Evolutionary conservation across 2,113 vertebrate genomes (phyloP).

Genomic region (Osmerus eperlanus): DNA sequence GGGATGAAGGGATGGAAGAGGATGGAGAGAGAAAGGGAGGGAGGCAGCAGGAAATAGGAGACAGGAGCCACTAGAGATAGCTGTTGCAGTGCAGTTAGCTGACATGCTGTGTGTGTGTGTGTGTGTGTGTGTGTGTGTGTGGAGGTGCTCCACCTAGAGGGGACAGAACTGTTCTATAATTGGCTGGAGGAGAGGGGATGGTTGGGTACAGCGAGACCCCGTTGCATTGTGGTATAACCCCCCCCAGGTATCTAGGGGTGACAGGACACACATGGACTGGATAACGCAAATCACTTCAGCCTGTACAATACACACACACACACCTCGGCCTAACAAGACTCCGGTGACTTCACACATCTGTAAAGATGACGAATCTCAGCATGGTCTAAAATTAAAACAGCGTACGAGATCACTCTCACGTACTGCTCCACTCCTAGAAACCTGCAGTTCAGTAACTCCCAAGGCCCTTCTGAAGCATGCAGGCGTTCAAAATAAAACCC

Average conservation of each 20-base stretch:
- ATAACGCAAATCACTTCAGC: constrained; percentile 68
- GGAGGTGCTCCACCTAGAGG: constrained; percentile 34
- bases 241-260: constrained; percentile 51
- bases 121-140: constrained; percentile 4
- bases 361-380: constrained; percentile 63
- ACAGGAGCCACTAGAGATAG: no score
- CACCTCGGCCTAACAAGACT: constrained; percentile 70
- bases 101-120: constrained; percentile 19
- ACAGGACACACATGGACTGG: constrained; percentile 52
- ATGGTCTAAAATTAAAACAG: constrained; percentile 67
- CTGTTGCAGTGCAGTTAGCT: constrained; percentile 9
- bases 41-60: no score
- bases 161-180: constrained; percentile 49
- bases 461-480: no score
- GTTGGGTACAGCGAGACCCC: constrained; percentile 38
- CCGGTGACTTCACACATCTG: constrained; percentile 63
- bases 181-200: constrained; percentile 39
- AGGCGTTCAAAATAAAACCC: no score
- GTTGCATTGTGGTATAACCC: constrained; percentile 45
- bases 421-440: constrained; percentile 35
- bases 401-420: constrained; percentile 57
- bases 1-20: no score
- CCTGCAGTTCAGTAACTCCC: constrained; percentile 46
- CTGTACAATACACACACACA: constrained; percentile 22
- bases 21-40: neutral